Evolutionary conservation across 2,797 vertebrate genomes (phyloP).

Genomic region (Hoplostethus atlanticus): DNA sequence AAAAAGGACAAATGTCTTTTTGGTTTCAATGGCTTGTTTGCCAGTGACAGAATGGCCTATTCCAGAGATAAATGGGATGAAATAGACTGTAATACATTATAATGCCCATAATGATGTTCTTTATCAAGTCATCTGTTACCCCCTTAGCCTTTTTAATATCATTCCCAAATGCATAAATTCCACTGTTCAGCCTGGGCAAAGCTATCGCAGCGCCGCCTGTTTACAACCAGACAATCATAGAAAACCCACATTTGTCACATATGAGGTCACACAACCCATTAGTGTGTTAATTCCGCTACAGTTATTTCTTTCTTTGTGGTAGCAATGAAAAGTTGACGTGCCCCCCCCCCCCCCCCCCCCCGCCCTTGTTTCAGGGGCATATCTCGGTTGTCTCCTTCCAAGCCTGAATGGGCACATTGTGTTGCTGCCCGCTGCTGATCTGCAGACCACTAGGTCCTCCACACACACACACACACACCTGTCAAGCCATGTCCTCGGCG

Average conservation of each 20-base stretch:
- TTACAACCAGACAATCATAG: not conserved
- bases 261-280: constrained; percentile 60
- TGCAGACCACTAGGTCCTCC: constrained; percentile 63
- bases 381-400: constrained; percentile 78
- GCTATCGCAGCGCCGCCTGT: not conserved
- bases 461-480: constrained; percentile 70
- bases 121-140: constrained; percentile 21
- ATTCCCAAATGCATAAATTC: constrained; percentile 14
- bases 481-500: constrained; percentile 82
- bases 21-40: constrained; percentile 1
- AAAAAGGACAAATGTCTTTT: not conserved
- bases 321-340: constrained; percentile 69
- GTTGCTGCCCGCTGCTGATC: constrained; percentile 53
- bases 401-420: constrained; percentile 82
- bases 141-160: not conserved
- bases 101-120: constrained; percentile 8
- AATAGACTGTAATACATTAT: not conserved
- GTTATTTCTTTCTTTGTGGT: constrained; percentile 73
- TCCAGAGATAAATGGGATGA: not conserved
- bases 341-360: constrained; percentile 66
- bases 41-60: not conserved
- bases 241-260: constrained; percentile 53
- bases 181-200: constrained; percentile 25
- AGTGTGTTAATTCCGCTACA: constrained; percentile 57
- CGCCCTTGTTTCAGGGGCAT: constrained; percentile 67